phyloP scores from a whole-genome alignment of 2,797 vertebrate genomes.

The Saxicola maurus region DNA sequence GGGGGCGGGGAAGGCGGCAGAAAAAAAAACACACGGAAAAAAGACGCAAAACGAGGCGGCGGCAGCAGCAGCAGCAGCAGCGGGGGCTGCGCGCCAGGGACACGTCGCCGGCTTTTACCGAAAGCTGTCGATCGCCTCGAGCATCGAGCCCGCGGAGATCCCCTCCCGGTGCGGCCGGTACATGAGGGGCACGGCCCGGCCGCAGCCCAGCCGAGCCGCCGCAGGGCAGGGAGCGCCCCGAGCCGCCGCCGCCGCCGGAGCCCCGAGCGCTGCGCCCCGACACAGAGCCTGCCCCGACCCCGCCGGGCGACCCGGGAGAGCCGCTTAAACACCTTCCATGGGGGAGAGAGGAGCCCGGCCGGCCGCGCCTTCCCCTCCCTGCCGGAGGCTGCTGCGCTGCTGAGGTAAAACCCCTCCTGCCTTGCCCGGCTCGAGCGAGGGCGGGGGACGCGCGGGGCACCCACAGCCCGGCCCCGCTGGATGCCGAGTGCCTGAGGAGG shows the following conservation, averaged over 20 bases:
- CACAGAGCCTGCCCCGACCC: background rate
- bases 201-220: slow-evolving; percentile 58
- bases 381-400: slow-evolving; percentile 59
- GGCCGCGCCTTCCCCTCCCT: slow-evolving; percentile 59
- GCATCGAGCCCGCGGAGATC: slow-evolving; percentile 11
- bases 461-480: slow-evolving; percentile 19
- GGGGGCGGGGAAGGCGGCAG: slow-evolving; percentile 45
- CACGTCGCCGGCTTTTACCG: slow-evolving; percentile 5
- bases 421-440: slow-evolving; percentile 36
- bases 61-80: no score
- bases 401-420: slow-evolving; percentile 58
- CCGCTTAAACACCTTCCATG: slow-evolving; percentile 63
- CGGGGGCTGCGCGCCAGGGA: background rate
- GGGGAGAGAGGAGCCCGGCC: slow-evolving; percentile 66
- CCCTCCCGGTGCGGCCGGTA: slow-evolving; percentile 6
- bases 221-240: slow-evolving; percentile 48
- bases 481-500: slow-evolving; percentile 30
- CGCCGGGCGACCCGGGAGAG: slow-evolving; percentile 2
- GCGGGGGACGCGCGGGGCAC: slow-evolving; percentile 44
- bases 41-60: background rate
- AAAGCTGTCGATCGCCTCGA: background rate
- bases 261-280: background rate
- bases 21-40: background rate
- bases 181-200: slow-evolving; percentile 59
- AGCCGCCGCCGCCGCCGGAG: slow-evolving; percentile 24